Evolutionary conservation across 2,113 vertebrate species (phyloP), one percentile per base, ranked within the genome.

Genomic region (Microcebus murinus): DNA sequence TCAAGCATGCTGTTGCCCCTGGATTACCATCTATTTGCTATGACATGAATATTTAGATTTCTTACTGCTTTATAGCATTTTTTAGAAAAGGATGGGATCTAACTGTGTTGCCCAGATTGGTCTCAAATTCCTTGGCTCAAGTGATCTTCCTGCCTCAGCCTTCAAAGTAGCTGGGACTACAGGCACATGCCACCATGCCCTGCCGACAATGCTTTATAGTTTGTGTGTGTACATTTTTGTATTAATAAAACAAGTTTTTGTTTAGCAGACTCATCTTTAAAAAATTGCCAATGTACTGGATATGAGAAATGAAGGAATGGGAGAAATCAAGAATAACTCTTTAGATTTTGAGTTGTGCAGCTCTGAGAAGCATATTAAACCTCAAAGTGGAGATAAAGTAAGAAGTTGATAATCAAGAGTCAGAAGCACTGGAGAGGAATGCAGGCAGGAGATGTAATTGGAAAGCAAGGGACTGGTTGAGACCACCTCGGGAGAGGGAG

Each of bases 1-100:
- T 50, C 95, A 84, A 98, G 97, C 39, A 96, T 98, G 39, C 97
- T 98, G 74, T 95, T 97, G 52, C 93, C 97, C 7, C 87, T 98
- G 96, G 96, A 98, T 96, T 98, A 96, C 97, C 97, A 55, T 89
- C 97, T 92, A 91, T 92, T n/a, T 95, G 87, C 68, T 96, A 87
- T 86, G 89, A 95, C 42, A 57, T 71, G 42, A 63, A 84, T 59
- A 39, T 85, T 95, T 97, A 97, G 95, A 95, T 36, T 10, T 93
- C 85, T 93, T 86, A 90, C 9, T 81, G 36, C 59, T 27, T 71
- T 91, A 90, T 1, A 4, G 95, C 13, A 57, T 45, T 42, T 73
- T 73, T 42, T 13, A 3, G 8, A 42, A 71, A 70, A 71, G 12
- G 39, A 27, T 42, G 6, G 23, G 70, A 45, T 45, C 70, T 73